phyloP scores from a whole-genome alignment of 2,113 vertebrate genomes.

The Acrocephalus kingi region DNA sequence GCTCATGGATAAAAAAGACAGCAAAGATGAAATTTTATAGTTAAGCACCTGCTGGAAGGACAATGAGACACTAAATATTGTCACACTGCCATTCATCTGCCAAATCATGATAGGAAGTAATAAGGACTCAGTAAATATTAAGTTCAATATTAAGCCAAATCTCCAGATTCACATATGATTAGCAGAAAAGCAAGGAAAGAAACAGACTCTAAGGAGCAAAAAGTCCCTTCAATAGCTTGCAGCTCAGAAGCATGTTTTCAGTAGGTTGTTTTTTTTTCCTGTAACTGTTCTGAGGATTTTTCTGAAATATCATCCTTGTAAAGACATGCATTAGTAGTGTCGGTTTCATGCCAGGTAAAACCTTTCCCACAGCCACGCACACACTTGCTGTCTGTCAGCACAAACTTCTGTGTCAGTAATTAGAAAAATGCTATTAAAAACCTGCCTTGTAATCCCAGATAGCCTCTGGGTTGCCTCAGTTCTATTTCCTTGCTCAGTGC shows the following conservation, averaged over 20 bases:
- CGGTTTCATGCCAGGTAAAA: slow-evolving; percentile 46
- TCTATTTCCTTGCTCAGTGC: background rate
- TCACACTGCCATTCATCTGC: background rate
- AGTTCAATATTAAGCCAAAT: background rate
- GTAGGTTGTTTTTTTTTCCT: background rate
- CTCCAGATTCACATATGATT: background rate
- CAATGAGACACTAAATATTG: background rate
- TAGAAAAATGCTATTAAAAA: slow-evolving; percentile 65
- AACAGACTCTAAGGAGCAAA: background rate
- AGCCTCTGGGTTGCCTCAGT: slow-evolving; percentile 36
- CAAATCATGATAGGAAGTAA: background rate
- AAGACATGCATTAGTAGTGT: slow-evolving; percentile 38
- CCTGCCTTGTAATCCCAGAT: slow-evolving; percentile 36
- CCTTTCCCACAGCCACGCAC: slow-evolving; percentile 45
- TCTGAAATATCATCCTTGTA: slow-evolving; percentile 35
- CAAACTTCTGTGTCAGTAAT: slow-evolving; percentile 52
- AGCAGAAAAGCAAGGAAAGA: background rate
- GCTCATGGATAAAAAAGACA: background rate
- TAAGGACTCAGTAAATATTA: background rate
- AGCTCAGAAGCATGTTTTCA: background rate
- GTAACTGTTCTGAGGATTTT: background rate
- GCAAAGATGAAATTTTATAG: background rate
- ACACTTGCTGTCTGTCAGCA: slow-evolving; percentile 64
- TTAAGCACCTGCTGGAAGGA: background rate
- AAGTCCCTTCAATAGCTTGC: background rate